Evolutionary conservation across 2,888 invertebrate genomes (phyloP), one percentile per base, ranked within the genome.

Genomic region (Habroteleia sp.): DNA sequence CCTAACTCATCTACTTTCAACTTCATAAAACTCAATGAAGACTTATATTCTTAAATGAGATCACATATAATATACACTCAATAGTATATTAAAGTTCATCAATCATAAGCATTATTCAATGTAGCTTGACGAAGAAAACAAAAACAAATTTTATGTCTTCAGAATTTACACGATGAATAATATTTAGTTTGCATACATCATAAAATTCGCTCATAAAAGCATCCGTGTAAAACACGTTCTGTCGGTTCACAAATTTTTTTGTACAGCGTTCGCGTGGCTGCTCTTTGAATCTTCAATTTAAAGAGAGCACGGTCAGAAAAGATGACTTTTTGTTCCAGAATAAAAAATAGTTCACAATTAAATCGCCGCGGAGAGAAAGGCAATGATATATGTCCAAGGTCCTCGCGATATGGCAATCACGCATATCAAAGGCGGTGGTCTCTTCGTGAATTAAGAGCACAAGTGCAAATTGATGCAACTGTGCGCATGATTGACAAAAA

Each of bases 131-230:
- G 41, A 25, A 17, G 13, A 35, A 17, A 20, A 50, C 41, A 41
- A 50, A 63, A 63, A 48, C 23, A 8, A 63, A 48, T 63, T 50
- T 50, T 46, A 62, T 39, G 23, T 39, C 37, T 4, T 3, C 11
- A 39, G 39, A 50, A 48, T 50, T 63, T 41, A 50, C 62, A 23
- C 33, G 46, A 23, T 35, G 46, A 54, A 17, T 52, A 65, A 54
- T 66, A 54, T 66, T 66, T 44, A 39, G 37, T 66, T 66, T 54
- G 65, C 54, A 66, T 66, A 54, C 16, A 54, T 66, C 42, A 66
- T 66, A 66, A 66, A 54, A 46, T 27, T 3, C 33, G 42, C 27
- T 37, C 44, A 14, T 44, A 54, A 65, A 65, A 13, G 35, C 16
- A 50, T 65, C 52, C 20, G 56, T 35, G 46, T 66, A 46, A 66